Percentiles rank a stretch among this genome's conserved stretches.
Conservation (phyloP, 2,797 vertebrate genomes). For the Antrozous pallidus region DNA sequence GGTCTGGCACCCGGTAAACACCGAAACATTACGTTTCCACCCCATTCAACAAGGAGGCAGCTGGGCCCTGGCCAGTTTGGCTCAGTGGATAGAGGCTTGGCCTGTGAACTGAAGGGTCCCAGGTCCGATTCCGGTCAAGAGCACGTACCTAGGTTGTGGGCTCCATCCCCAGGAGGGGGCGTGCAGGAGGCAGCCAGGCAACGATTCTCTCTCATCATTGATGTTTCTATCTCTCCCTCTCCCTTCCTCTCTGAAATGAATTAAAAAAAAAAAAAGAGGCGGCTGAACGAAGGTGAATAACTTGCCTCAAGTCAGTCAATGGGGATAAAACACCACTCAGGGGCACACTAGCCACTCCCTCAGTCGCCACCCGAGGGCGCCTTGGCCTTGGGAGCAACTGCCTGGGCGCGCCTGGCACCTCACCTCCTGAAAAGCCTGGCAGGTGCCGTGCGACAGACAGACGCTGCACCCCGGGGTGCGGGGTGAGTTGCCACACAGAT, state of each 20-base stretch:
- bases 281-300: background rate
- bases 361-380: constrained; percentile 21
- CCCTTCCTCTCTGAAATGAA: too few species aligned
- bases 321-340: accelerated
- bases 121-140: too few species aligned
- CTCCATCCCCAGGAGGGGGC: too few species aligned
- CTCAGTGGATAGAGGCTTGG: too few species aligned
- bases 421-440: background rate
- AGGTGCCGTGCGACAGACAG: too few species aligned
- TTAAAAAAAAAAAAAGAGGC: background rate
- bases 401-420: too few species aligned
- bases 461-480: accelerated
- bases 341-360: accelerated
- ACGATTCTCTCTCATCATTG: too few species aligned
- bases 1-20: background rate
- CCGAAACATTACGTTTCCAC: background rate
- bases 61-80: background rate
- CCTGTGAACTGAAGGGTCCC: too few species aligned
- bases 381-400: background rate
- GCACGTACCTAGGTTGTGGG: too few species aligned
- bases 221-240: too few species aligned
- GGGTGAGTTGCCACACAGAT: background rate
- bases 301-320: background rate
- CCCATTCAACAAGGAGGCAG: background rate
- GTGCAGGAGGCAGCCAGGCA: too few species aligned